phyloP scores from a whole-genome alignment of 2,888 invertebrate genomes.

The Dicyrtoma fusca region DNA sequence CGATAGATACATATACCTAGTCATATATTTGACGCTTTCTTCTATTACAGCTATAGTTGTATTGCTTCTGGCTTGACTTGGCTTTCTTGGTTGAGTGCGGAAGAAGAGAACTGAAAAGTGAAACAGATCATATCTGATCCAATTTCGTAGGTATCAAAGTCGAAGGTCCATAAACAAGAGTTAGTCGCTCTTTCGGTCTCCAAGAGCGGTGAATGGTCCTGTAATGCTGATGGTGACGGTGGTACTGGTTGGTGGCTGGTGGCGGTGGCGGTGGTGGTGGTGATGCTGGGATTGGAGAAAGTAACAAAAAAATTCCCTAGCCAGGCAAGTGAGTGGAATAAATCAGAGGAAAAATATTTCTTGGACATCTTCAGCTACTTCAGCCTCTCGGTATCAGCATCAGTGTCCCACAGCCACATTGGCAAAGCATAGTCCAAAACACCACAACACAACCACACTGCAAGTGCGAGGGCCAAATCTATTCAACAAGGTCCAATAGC shows the following conservation, averaged over 20 bases:
- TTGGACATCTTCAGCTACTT: slow-evolving; percentile 25
- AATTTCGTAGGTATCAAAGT: slow-evolving; percentile 36
- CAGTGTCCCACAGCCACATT: neutral
- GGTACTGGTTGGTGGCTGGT: neutral
- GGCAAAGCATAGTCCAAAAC: neutral
- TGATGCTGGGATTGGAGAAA: neutral
- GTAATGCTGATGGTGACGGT: too few relatives aligned
- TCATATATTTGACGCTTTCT: too few relatives aligned
- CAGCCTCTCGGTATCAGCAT: neutral
- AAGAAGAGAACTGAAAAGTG: neutral
- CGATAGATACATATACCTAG: too few relatives aligned
- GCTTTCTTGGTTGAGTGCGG: neutral
- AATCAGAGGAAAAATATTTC: slow-evolving; percentile 31
- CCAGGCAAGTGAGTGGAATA: slow-evolving; percentile 29
- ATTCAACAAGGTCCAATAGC: too few relatives aligned
- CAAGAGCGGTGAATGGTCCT: neutral
- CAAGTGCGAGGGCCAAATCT: too few relatives aligned
- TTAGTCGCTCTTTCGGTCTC: slow-evolving; percentile 10
- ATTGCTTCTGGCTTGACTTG: too few relatives aligned
- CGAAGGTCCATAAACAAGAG: slow-evolving; percentile 34
- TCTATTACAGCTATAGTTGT: too few relatives aligned
- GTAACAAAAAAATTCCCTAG: neutral
- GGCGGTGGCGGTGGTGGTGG: neutral
- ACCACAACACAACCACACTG: too few relatives aligned
- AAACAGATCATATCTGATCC: slow-evolving; percentile 40